Conservation (phyloP, 2,888 invertebrate genomes). For the Steinernema scapterisci region DNA sequence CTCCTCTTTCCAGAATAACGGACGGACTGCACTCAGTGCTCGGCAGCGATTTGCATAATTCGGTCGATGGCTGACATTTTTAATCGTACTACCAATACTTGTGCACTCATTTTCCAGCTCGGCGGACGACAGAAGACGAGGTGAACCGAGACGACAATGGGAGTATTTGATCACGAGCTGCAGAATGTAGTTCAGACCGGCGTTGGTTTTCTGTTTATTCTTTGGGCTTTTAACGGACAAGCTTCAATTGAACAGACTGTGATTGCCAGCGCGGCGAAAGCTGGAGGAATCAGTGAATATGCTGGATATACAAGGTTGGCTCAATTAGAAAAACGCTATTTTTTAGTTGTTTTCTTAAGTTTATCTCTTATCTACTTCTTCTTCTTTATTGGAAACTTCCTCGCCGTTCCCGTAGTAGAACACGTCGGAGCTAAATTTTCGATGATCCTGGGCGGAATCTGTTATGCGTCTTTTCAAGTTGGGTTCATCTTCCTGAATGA, state of each 20-base stretch:
- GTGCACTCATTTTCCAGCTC: no score
- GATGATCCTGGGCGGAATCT: conserved; percentile 81
- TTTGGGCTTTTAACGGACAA: conserved; percentile 95
- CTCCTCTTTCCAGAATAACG: no score
- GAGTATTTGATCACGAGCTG: conserved; percentile 62
- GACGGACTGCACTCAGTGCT: no score
- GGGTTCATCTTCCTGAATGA: conserved; percentile 54
- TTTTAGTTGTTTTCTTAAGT: background rate
- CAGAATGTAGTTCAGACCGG: conserved; percentile 84
- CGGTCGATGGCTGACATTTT: no score
- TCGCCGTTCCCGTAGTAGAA: conserved; percentile 86
- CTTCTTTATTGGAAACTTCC: conserved; percentile 88
- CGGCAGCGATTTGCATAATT: no score
- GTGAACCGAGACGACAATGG: background rate
- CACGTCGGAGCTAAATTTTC: conserved; percentile 83
- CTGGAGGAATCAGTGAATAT: conserved; percentile 40
- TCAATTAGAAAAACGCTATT: no score
- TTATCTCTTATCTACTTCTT: conserved; percentile 82
- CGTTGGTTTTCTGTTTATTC: conserved; percentile 91
- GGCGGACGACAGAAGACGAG: no score
- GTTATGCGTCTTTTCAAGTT: conserved; percentile 85
- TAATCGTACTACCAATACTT: background rate
- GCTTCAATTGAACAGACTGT: conserved; percentile 82
- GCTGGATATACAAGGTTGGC: conserved; percentile 55
- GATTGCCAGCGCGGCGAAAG: conserved; percentile 71